Base-by-base conservation (phyloP, 2,113 vertebrate species). In the Clarias batrachus region DNA sequence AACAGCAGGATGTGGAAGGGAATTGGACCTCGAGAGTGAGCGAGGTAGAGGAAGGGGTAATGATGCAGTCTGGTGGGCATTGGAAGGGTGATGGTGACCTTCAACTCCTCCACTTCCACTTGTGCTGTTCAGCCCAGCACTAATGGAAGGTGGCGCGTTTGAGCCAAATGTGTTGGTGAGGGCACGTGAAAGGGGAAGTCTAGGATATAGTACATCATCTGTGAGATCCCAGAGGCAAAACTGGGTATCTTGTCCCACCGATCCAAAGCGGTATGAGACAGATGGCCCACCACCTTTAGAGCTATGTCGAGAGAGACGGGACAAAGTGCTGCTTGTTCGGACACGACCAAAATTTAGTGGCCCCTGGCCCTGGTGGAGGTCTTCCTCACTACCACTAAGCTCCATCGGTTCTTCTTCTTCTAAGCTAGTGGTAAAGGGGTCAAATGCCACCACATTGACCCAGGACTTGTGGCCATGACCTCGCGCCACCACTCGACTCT, bases 171-270 rank as follows among this genome's bases (percentile, higher is more conserved):
- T 94, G 93, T 96, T 95, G 0, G 97, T 95, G 17, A 97, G 96
- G 21, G 96, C 94, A 0, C 96, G 96, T 11, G 97, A 93, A 19
- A 96, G 93, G 0, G 97, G 94, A 0, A 95, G 94, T 0, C 95
- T 96, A 0, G 96, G 95, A 90, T 94, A 96, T 1, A 98, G 91
- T 73, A 98, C 90, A 0, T 98, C 97, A 48, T 97, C 96, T 0
- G 96, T 98, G 82, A 98, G 93, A 90, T 98, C 97, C 97, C 97
- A 98, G 52, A 98, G 88, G 88, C 97, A 98, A 92, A 98, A 97
- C 88, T 97, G 97, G 0, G 97, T 98, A 93, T 98, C 97, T 93
- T 98, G 97, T 0, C 97, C 97, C 0, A 97, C 97, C 0, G 97
- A 98, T 30, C 97, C 97, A 0, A 98, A 98, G 9, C 97, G 96